Evolutionary conservation across 2,797 vertebrate species (phyloP), one percentile per base, ranked within the genome.

Genomic region (Falco concolor): DNA sequence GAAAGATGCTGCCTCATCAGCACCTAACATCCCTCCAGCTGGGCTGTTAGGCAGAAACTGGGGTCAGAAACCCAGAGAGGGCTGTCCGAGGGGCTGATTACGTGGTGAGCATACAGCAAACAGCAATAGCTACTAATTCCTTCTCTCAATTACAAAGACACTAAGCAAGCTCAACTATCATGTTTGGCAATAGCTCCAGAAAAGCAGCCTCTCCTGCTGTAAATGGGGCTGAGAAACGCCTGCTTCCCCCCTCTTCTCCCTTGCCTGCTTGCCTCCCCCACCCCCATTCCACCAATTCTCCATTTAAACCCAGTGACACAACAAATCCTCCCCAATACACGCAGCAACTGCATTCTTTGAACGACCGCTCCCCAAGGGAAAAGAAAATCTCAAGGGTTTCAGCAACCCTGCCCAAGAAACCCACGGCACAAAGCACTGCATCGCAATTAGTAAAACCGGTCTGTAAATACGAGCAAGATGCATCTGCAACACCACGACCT

Each of bases 381-480:
- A 47, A 45, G 50, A 50, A 42, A 82, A 57, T 3, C 76, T 64
- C 16, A 1, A 14, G 59, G 63, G 15, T 56, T 68, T 59, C 52
- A 30, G 67, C 73, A 16, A 25, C 13, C 12, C 45, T 28, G 3
- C 57, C 8, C 7, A 82, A 23, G 9, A 19, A 83, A 74, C 18
- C 13, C 65, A 9, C 56, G 2, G 47, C 70, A 76, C 54, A 82
- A 75, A 69, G 63, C 67, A 9, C 25, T 3, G 40, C 49, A 20
- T 3, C 3, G 28, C 73, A 22, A 13, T 4, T 2, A 21, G 27
- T 1, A 12, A 2, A 11, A 44, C 8, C 2, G 10, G 25, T 18
- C 72, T 53, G 38, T 27, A 23, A 36, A 52, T 4, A 10, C 4
- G 6, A 67, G 44, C 24, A 5, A 42, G 63, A 56, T 2, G 38